Evolutionary conservation across 2,888 invertebrate genomes (phyloP).

Genomic region (Gerris lacustris): DNA sequence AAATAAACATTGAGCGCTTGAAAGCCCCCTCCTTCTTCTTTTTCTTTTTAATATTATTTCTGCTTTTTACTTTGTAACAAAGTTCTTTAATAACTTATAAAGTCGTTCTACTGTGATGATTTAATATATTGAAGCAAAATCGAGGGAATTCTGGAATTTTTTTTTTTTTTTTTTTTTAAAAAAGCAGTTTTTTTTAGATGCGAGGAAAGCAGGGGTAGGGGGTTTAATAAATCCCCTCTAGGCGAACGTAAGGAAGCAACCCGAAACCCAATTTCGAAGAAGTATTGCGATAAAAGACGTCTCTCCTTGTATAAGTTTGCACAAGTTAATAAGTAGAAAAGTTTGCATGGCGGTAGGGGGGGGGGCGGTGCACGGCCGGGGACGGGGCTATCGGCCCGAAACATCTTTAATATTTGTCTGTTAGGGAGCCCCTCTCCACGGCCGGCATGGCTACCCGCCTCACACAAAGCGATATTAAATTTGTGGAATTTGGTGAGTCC

Average conservation of each 20-base stretch:
- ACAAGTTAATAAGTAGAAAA: conserved; percentile 1
- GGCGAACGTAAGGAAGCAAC: neutral
- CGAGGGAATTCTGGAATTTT: neutral
- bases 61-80: neutral
- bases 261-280: neutral
- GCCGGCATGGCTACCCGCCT: conserved; percentile 1
- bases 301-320: neutral
- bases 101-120: neutral
- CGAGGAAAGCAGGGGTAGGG: neutral
- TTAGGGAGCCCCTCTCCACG: neutral
- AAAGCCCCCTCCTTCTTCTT: neutral
- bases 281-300: neutral
- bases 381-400: neutral
- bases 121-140: neutral
- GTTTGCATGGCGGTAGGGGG: neutral
- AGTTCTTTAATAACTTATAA: conserved; percentile 5
- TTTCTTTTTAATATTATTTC: neutral
- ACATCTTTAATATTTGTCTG: conserved; percentile 1
- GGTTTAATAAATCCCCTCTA: neutral
- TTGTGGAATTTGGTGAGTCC: conserved; percentile 27
- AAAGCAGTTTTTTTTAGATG: neutral
- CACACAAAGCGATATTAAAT: conserved; percentile 27
- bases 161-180: neutral
- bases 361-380: neutral
- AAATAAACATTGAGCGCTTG: no score